Evolutionary conservation across 2,113 vertebrate species (phyloP).

Genomic region (Seriola aureovittata): DNA sequence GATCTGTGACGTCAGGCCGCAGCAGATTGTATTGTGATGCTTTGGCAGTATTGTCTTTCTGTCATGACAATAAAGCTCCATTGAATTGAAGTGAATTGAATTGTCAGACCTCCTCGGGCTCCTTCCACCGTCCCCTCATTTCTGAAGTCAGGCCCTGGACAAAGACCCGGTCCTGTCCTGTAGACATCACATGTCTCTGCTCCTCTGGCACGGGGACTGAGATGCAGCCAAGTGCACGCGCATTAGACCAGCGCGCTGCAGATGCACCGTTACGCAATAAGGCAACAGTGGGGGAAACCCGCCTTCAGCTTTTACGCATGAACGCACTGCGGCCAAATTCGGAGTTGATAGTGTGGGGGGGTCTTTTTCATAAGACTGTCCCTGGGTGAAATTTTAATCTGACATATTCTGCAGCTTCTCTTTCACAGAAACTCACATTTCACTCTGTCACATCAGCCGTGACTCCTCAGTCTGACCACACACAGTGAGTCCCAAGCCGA

Average conservation of each 20-base stretch:
- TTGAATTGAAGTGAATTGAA: too few relatives aligned
- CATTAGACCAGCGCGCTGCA: neutral
- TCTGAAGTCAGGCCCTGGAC: neutral
- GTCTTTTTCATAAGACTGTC: neutral
- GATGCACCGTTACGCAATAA: constrained; percentile 48
- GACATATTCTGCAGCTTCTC: neutral
- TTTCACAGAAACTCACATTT: neutral
- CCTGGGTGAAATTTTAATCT: accelerated
- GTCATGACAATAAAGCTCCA: too few relatives aligned
- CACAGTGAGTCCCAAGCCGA: neutral
- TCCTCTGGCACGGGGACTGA: neutral
- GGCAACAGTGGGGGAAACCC: neutral
- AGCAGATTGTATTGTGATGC: too few relatives aligned
- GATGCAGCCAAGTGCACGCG: neutral
- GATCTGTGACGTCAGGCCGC: neutral
- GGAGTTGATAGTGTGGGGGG: too few relatives aligned
- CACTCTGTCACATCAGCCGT: neutral
- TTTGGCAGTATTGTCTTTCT: too few relatives aligned
- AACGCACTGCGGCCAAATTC: neutral
- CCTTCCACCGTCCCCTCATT: neutral
- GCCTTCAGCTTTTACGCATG: constrained; percentile 61
- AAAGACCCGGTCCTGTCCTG: neutral
- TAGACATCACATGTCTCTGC: neutral
- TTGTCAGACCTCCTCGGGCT: neutral
- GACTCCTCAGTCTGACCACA: neutral